These are phyloP conservation scores for Microplitis deprimator DNA, from an alignment of 2,888 invertebrate species.

Conservation along the genomic window DNA sequence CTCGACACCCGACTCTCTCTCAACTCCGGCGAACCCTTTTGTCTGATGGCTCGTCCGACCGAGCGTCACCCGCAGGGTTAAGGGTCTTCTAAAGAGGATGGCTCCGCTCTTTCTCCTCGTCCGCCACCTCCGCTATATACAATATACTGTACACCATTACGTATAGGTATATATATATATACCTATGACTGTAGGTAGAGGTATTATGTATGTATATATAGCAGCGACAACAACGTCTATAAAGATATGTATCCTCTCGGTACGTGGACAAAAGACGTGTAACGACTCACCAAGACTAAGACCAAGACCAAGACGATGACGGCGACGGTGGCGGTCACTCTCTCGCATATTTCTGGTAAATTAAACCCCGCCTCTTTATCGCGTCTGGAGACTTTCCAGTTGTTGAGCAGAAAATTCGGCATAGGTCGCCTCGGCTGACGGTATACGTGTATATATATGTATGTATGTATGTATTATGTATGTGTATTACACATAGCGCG, in stretches of 20 bases:
- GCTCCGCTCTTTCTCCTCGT: slow-evolving; percentile 35
- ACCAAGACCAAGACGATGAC: too few species aligned
- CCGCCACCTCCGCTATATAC: slow-evolving; percentile 20
- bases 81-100: slow-evolving; percentile 68
- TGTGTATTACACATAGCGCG: too few species aligned
- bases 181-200: too few species aligned
- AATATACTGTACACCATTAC: neutral
- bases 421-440: neutral
- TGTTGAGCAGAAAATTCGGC: slow-evolving; percentile 34
- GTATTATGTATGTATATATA: neutral
- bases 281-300: slow-evolving; percentile 8
- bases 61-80: slow-evolving; percentile 70
- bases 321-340: slow-evolving; percentile 1
- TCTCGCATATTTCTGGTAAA: slow-evolving; percentile 54
- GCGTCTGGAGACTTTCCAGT: slow-evolving; percentile 31
- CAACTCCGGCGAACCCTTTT: slow-evolving; percentile 63
- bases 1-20: slow-evolving; percentile 46
- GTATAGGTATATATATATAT: neutral
- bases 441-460: too few species aligned
- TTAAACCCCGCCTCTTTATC: slow-evolving; percentile 47
- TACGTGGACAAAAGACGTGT: slow-evolving; percentile 8
- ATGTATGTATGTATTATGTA: too few species aligned
- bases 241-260: slow-evolving; percentile 39
- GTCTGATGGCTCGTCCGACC: slow-evolving; percentile 60
- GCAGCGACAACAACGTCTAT: slow-evolving; percentile 51